These are phyloP conservation scores for Drosophila rufa DNA, from an alignment of 1,140 invertebrate species.

Conservation along the genomic window DNA sequence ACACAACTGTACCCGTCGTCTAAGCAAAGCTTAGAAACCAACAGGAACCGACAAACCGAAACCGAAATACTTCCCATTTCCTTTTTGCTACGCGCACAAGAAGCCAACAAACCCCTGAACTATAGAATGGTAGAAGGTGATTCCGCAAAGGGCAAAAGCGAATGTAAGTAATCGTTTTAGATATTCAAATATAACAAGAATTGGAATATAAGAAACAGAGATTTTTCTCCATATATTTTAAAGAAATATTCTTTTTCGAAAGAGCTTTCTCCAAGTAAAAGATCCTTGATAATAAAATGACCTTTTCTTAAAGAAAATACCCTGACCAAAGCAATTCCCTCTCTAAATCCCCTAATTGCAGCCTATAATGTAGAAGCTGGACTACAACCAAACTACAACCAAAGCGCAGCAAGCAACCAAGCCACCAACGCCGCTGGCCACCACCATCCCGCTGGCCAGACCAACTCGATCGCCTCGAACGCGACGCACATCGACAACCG, in stretches of 20 bases:
- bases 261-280: too few relatives aligned
- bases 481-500: constrained; percentile 75
- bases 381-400: constrained; percentile 90
- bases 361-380: constrained; percentile 88
- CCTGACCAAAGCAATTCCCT: not conserved
- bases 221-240: too few relatives aligned
- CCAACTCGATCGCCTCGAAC: constrained; percentile 30
- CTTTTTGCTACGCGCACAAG: constrained; percentile 82
- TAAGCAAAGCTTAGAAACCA: constrained; percentile 55
- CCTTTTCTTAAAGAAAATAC: too few relatives aligned
- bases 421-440: constrained; percentile 37
- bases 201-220: too few relatives aligned
- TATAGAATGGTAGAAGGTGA: constrained; percentile 93
- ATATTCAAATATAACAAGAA: too few relatives aligned
- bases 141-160: constrained; percentile 89
- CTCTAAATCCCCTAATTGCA: not conserved
- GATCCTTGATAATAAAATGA: too few relatives aligned
- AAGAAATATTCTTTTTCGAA: too few relatives aligned
- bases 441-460: constrained; percentile 53
- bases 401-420: constrained; percentile 85
- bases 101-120: constrained; percentile 85
- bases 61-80: constrained; percentile 34
- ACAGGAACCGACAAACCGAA: constrained; percentile 34
- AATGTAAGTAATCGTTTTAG: constrained; percentile 86
- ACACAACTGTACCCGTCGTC: constrained; percentile 55